A percentile compares a stretch with the other conserved stretches of the same genome.
These are phyloP conservation scores for Lasioglossum vierecki DNA, from an alignment of 2,888 invertebrate species.

Conservation along the genomic window DNA sequence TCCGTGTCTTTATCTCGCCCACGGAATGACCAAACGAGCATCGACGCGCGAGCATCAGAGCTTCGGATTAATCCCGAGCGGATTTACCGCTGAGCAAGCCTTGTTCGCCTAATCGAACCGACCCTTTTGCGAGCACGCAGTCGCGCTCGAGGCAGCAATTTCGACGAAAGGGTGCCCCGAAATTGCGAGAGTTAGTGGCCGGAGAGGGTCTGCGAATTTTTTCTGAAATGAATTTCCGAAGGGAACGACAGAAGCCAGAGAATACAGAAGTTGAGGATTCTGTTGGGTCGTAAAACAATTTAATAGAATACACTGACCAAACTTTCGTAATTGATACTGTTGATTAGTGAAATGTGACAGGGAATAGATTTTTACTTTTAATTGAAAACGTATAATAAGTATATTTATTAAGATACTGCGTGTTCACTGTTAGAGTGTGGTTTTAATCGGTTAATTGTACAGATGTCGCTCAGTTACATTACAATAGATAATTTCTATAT, in stretches of 20 bases:
- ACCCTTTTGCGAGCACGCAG: slow-evolving; percentile 15
- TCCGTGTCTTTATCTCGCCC: background rate
- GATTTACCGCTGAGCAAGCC: background rate
- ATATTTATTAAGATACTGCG: too few relatives aligned
- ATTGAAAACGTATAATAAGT: too few relatives aligned
- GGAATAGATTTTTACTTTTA: too few relatives aligned
- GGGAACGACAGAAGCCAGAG: background rate
- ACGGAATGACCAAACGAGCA: background rate
- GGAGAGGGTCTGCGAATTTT: background rate
- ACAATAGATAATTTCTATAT: too few relatives aligned
- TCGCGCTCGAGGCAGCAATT: background rate
- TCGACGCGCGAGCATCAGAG: background rate
- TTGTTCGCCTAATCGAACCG: background rate
- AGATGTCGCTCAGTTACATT: too few relatives aligned
- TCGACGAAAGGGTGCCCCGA: background rate
- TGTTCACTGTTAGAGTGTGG: too few relatives aligned
- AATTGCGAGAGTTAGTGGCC: background rate
- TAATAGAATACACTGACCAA: too few relatives aligned
- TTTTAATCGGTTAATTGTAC: too few relatives aligned
- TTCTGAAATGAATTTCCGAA: background rate
- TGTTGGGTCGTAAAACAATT: too few relatives aligned
- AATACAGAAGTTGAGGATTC: background rate
- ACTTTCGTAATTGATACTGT: too few relatives aligned
- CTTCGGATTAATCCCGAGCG: slow-evolving; percentile 11
- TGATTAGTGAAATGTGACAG: too few relatives aligned